Evolutionary conservation across 2,888 invertebrate genomes (phyloP), one percentile per base, ranked within the genome.

Genomic region (Ephialtes manifestator): DNA sequence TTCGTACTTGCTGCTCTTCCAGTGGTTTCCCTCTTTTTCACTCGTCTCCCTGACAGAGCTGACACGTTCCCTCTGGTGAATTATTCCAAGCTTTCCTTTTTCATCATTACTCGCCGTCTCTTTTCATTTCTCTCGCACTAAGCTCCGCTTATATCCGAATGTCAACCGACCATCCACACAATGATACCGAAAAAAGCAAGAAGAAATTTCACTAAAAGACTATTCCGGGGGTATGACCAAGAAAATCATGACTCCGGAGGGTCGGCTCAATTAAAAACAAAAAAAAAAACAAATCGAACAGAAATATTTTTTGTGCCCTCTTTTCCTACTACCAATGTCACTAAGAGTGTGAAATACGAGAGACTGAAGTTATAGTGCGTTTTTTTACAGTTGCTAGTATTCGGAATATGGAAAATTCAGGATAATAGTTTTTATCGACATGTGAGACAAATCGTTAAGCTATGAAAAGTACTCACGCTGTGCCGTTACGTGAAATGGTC

Each of bases 211-310:
- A 43, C 43, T 43, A 20, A 65, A 65, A 31, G 35, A 65, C 20
- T 18, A 2, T 1, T 2, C 3, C 11, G 18, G 4, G 13, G 4
- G 63, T 39, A 10, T 10, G 18, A 70, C 13, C 20, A 51, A 63
- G 31, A 65, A 71, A 46, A 72, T 53, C 55, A 24, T 35, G 48
- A n/a, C 35, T 58, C n/a, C 13, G 63, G 35, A 39, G 72, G 15
- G 60, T 79, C 74, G 79, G 74, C 18, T 63, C 75, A 63, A 75
- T 75, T 83, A 65, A 65, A 83, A 79, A n/a, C n/a, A n/a, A n/a
- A n/a, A n/a, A n/a, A n/a, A n/a, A n/a, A n/a, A n/a, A n/a, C n/a
- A 79, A 83, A 83, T 80, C 46, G 79, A 84, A 76, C 55, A 65
- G 80, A 79, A 75, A 79, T 79, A 78, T 74, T 43, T 58, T 72